Evolutionary conservation across 2,113 vertebrate genomes (phyloP), one percentile per base, ranked within the genome.

Genomic region (Ceyx melanurus): DNA sequence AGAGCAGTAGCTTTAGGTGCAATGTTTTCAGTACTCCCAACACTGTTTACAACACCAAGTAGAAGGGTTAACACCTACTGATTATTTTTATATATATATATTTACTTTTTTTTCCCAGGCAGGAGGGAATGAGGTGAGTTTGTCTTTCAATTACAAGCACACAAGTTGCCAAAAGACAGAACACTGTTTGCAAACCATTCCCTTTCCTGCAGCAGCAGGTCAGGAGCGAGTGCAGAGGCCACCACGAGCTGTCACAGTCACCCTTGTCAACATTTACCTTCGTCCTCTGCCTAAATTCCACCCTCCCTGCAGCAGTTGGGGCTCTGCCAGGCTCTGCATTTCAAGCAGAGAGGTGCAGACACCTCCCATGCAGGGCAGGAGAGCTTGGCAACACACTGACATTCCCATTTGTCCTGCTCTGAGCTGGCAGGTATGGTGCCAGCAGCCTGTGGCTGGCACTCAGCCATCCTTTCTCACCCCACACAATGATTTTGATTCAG

Each of bases 391-490:
- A 28, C 33, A 51, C 37, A 2, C 6, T 0, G 23, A n/a, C 23
- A 11, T 18, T 33, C 8, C 10, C 54, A 68, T 70, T 57, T 75
- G 65, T 60, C 82, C 60, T 85, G 82, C 82, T 89, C 71, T 0
- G 5, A 75, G 70, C 81, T 22, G 65, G 87, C 54, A 57, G 20
- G 3, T 6, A 1, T 1, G 6, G 46, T 15, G 62, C 11, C 70
- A 60, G 40, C 64, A 77, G 72, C 3, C 77, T 57, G 89, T 31
- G 51, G 75, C 43, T 60, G 83, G 89, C 62, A 7, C 17, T 4
- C 29, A 20, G 80, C 83, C 78, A 61, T 1, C 0, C 0, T 83
- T 42, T 40, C 77, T 56, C 2, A 0, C 29, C n/a, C 13, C 40
- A 20, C 48, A 29, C 42, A 14, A 31, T 3, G 14, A 15, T 12